Percentiles rank a stretch among this genome's conserved stretches.
Conservation (phyloP, 1,140 invertebrate species). For the Bombus cullumanus region DNA sequence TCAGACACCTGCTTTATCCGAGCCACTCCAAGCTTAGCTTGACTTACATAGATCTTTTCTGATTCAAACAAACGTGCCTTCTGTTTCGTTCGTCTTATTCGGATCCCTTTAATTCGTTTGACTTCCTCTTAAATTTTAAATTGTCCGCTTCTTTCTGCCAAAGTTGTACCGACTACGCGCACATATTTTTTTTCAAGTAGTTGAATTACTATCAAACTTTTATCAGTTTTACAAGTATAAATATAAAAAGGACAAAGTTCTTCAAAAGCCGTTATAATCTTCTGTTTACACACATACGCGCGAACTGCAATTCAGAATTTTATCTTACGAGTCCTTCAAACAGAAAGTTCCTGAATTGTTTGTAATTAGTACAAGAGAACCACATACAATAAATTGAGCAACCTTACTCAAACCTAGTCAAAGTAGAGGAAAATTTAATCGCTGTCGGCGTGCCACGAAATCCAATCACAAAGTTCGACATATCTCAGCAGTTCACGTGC, state of each 20-base stretch:
- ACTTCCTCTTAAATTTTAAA: background rate
- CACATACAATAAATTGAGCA: background rate
- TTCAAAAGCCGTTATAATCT: too few relatives aligned
- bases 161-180: too few relatives aligned
- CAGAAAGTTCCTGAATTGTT: too few relatives aligned
- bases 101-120: background rate
- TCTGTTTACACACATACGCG: too few relatives aligned
- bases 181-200: too few relatives aligned
- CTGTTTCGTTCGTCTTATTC: background rate
- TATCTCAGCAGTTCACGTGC: background rate
- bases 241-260: too few relatives aligned
- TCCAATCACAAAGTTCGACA: background rate
- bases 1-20: constrained; percentile 19
- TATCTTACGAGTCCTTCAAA: too few relatives aligned
- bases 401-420: background rate
- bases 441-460: background rate
- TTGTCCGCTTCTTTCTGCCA: background rate
- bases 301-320: too few relatives aligned
- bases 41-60: background rate
- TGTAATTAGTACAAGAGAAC: too few relatives aligned
- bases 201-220: too few relatives aligned
- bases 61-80: background rate
- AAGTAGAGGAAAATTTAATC: background rate
- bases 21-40: background rate
- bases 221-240: too few relatives aligned